Evolutionary conservation across 2,888 invertebrate genomes (phyloP), one percentile per base, ranked within the genome.

Genomic region (Anagyrus pseudococci): DNA sequence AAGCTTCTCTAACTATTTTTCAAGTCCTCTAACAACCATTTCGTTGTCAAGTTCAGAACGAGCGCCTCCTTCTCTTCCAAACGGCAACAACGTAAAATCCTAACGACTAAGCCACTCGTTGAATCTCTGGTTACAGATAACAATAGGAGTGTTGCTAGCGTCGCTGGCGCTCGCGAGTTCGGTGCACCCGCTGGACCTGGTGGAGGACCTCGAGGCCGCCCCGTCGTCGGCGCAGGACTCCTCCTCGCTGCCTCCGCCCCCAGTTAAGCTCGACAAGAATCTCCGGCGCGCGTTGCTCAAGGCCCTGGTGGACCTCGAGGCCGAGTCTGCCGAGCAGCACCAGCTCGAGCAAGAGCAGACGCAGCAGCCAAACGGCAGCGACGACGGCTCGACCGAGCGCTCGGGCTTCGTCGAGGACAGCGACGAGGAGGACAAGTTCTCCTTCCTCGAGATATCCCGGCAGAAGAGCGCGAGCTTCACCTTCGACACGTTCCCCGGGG

Each of bases 221-320:
- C 58, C 69, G 3, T 69, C 70, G 33, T 54, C 53, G 1, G 4
- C 2, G 0, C 33, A 29, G 10, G 48, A 54, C 1, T 41, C 55
- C 6, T 40, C 53, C 7, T 4, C 58, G 0, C 26, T 26, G 10
- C 55, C 55, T 0, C 54, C 56, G 10, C 52, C 62, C 0, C 67
- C 61, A 2, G 84, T 87, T 1, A 86, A 88, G 62, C 79, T 92
- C 58, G 92, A 92, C 77, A 88, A 89, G 47, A 89, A 88, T 67
- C 85, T 93, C 33, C 84, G 92, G 17, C 87, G 88, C 78, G 93
- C 92, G 1, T 81, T 93, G 44, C 82, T 93, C 4, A 88, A 88
- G 81, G 93, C 92, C 13, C 83, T 93, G 4, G 88, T 87, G 54
- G 91, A 92, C 72, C 82, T 93, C 52, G 92, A 93, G 80, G 88